Conservation (phyloP, 1,140 invertebrate genomes). For the Venturia canescens region DNA sequence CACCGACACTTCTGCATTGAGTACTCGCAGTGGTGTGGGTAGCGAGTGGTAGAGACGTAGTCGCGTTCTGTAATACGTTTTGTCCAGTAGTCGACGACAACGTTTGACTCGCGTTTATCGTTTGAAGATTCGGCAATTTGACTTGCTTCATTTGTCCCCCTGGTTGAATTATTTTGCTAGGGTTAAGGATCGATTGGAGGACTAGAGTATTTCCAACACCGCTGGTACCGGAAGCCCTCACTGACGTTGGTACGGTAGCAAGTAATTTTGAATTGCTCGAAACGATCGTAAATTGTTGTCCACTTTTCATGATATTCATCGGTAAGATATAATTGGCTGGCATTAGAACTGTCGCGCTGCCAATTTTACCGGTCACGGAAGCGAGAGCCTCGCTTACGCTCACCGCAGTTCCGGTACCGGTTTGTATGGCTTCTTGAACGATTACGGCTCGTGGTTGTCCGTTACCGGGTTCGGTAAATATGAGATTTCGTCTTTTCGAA, state of each 20-base stretch:
- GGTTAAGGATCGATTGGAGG: slow-evolving; percentile 78
- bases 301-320: slow-evolving; percentile 83
- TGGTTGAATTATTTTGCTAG: slow-evolving; percentile 76
- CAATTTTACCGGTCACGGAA: slow-evolving; percentile 73
- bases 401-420: slow-evolving; percentile 54
- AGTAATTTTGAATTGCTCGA: slow-evolving; percentile 83
- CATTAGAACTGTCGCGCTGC: slow-evolving; percentile 80
- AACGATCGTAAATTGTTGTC: slow-evolving; percentile 84
- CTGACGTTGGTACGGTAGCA: slow-evolving; percentile 80
- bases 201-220: slow-evolving; percentile 76
- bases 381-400: slow-evolving; percentile 77
- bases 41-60: too few species aligned
- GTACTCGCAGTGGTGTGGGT: slow-evolving; percentile 35
- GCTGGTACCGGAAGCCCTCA: slow-evolving; percentile 65
- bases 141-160: slow-evolving; percentile 69
- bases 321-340: slow-evolving; percentile 83
- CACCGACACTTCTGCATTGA: slow-evolving; percentile 61
- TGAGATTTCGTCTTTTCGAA: slow-evolving; percentile 69
- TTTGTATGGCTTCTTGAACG: slow-evolving; percentile 74
- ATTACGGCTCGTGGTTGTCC: slow-evolving; percentile 74
- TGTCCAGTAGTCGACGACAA: slow-evolving; percentile 49
- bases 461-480: slow-evolving; percentile 68
- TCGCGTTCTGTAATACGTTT: slow-evolving; percentile 53
- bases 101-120: slow-evolving; percentile 57
- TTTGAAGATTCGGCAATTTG: slow-evolving; percentile 69